Evolutionary conservation across 2,113 vertebrate genomes (phyloP), one percentile per base, ranked within the genome.

Genomic region (Equus quagga): DNA sequence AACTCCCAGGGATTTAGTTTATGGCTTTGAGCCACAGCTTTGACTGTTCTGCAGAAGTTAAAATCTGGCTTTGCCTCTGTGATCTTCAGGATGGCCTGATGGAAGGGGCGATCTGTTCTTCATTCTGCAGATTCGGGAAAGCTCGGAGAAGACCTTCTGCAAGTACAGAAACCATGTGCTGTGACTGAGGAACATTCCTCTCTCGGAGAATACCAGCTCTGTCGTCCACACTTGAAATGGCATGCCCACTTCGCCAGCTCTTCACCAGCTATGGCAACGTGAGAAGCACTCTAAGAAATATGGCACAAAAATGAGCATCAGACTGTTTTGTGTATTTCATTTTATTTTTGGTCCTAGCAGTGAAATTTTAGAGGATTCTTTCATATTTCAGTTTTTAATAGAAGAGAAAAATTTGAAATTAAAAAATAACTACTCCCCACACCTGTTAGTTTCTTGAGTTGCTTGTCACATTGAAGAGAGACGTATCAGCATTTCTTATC

Each of bases 111-210:
- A 3, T 70, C 3, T 1, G 1, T 33, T 41, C 11, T 36, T 79
- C 80, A 24, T 4, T 46, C 31, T 17, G 54, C 54, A 79, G 54
- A 28, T 4, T 3, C 14, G 36, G 26, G 2, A 24, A 64, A n/a
- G 26, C 18, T 14, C 44, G 0, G 4, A 54, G n/a, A 51, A 9
- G 14, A 24, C 6, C 33, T 72, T 36, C 54, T 17, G 0, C 2
- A 28, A 80, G 7, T 5, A 2, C 0, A 44, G n/a, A 60, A 41
- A 49, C 8, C 33, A 65, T 4, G 2, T 31, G 26, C 18, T 90
- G 5, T 36, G 4, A 4, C 3, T 1, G 1, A 36, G 79, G 12
- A 7, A 13, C 5, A 3, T 17, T 10, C 31, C 13, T 60, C 26
- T 85, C 36, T 14, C 17, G 31, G 33, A 76, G 58, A 75, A 46